Conservation (phyloP, 30 jellyfish, hydroid and myxozoan genomes). For the Chrysaora quinquecirrha region DNA sequence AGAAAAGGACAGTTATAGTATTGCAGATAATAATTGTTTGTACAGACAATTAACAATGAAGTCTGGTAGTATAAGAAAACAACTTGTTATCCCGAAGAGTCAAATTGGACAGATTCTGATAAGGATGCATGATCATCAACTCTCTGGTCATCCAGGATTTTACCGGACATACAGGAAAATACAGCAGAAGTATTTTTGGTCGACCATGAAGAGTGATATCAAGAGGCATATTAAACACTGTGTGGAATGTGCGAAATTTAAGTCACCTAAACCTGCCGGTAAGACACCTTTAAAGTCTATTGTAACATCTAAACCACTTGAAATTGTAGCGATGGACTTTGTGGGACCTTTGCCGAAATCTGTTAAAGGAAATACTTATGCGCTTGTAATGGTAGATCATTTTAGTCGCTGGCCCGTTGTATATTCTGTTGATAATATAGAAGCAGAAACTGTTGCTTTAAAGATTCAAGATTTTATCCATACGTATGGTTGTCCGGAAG, state of each 20-base stretch:
- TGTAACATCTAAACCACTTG: slow-evolving; percentile 46
- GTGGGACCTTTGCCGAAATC: slow-evolving; percentile 41
- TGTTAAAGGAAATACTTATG: slow-evolving; percentile 23
- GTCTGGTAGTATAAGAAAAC: background rate
- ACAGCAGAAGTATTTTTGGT: slow-evolving; percentile 40
- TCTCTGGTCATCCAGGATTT: slow-evolving; percentile 42
- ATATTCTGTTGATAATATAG: slow-evolving; percentile 12
- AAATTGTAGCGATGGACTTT: slow-evolving; percentile 41
- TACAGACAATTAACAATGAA: background rate
- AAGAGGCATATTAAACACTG: slow-evolving; percentile 26
- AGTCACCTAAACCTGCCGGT: slow-evolving; percentile 45
- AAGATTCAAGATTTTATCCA: slow-evolving; percentile 26
- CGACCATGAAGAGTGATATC: slow-evolving; percentile 26
- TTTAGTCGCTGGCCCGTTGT: slow-evolving; percentile 11
- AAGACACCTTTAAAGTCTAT: slow-evolving; percentile 50
- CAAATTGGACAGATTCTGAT: slow-evolving; percentile 17
- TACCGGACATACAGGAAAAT: slow-evolving; percentile 30
- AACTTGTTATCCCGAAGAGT: background rate
- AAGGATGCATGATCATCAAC: slow-evolving; percentile 3
- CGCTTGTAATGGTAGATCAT: slow-evolving; percentile 52
- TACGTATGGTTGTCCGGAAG: too few relatives aligned
- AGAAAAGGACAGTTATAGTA: background rate
- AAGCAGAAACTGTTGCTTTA: slow-evolving; percentile 56
- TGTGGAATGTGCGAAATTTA: slow-evolving; percentile 3
- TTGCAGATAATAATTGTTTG: background rate